Conservation (phyloP, 2,888 invertebrate species). For the Pseudococcus viburni region DNA sequence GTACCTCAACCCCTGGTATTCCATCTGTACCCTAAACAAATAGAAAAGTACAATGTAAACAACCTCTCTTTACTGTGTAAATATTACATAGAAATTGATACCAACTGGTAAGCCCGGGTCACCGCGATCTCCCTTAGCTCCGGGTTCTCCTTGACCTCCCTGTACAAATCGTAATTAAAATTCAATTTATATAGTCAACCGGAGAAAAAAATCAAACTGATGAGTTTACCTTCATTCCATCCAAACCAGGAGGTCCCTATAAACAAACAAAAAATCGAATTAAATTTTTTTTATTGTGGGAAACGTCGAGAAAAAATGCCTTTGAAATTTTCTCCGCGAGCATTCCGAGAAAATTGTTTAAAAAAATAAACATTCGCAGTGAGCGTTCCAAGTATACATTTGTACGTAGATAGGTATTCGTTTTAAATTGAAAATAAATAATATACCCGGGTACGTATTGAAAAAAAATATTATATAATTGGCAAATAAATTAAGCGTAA, state of each 20-base stretch:
- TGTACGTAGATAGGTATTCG: neutral
- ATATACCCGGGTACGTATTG: neutral
- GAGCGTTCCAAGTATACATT: constrained; percentile 15
- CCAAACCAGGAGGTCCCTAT: constrained; percentile 94
- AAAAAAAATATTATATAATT: neutral
- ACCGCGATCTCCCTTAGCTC: constrained; percentile 91
- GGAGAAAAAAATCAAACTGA: constrained; percentile 62
- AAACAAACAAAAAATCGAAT: constrained; percentile 72
- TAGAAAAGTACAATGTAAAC: constrained; percentile 54
- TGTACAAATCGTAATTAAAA: constrained; percentile 71
- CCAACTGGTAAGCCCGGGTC: constrained; percentile 94
- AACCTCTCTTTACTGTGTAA: neutral
- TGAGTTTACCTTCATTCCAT: constrained; percentile 92
- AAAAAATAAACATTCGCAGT: constrained; percentile 22
- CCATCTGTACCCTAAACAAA: constrained; percentile 87
- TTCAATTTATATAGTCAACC: constrained; percentile 63
- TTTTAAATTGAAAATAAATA: neutral
- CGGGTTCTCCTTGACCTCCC: constrained; percentile 94
- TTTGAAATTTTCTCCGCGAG: neutral
- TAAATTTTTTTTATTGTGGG: neutral
- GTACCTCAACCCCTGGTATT: constrained; percentile 92
- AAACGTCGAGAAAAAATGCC: neutral
- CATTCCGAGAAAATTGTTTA: neutral
- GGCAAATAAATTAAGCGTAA: constrained; percentile 12
- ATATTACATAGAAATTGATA: constrained; percentile 69